A percentile compares a stretch with the other conserved stretches of the same genome.
These are phyloP conservation scores for Probaryconus sp. DNA, from an alignment of 1,140 invertebrate genomes.

Conservation along the genomic window DNA sequence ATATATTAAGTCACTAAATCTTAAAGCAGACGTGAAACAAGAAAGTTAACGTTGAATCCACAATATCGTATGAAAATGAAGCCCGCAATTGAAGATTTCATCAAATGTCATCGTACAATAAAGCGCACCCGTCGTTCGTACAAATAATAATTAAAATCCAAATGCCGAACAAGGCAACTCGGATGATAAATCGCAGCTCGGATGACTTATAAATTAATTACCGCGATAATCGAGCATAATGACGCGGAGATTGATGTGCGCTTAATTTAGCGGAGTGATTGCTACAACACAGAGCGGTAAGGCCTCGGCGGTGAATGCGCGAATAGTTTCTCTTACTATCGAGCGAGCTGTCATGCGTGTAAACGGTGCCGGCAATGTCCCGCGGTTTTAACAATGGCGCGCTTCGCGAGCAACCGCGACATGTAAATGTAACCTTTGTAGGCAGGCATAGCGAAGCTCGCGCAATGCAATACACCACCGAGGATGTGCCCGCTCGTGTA, in stretches of 20 bases:
- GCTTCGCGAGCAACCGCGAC: slow-evolving; percentile 36
- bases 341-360: slow-evolving; percentile 42
- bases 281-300: too few species aligned
- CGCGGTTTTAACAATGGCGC: slow-evolving; percentile 44
- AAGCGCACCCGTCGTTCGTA: too few species aligned
- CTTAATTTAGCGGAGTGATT: slow-evolving; percentile 53
- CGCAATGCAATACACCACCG: too few species aligned
- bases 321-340: slow-evolving; percentile 48
- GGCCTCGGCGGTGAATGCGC: slow-evolving; percentile 39
- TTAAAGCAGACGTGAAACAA: too few species aligned
- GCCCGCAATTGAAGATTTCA: too few species aligned
- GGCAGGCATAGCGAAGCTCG: slow-evolving; percentile 57
- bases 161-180: slow-evolving; percentile 1
- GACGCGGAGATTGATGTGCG: slow-evolving; percentile 53
- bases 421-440: slow-evolving; percentile 66
- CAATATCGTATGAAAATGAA: too few species aligned
- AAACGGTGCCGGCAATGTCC: slow-evolving; percentile 49
- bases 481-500: slow-evolving; percentile 46
- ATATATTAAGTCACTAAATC: too few species aligned
- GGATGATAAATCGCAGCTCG: slow-evolving; percentile 31
- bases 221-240: slow-evolving; percentile 46
- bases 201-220: slow-evolving; percentile 53
- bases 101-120: not conserved
- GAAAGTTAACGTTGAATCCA: too few species aligned
- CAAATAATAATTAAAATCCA: slow-evolving; percentile 13